A percentile compares a stretch with the other conserved stretches of the same genome.
These are phyloP conservation scores for Poeciliopsis gracilis DNA, from an alignment of 2,797 vertebrate species.

Conservation along the genomic window DNA sequence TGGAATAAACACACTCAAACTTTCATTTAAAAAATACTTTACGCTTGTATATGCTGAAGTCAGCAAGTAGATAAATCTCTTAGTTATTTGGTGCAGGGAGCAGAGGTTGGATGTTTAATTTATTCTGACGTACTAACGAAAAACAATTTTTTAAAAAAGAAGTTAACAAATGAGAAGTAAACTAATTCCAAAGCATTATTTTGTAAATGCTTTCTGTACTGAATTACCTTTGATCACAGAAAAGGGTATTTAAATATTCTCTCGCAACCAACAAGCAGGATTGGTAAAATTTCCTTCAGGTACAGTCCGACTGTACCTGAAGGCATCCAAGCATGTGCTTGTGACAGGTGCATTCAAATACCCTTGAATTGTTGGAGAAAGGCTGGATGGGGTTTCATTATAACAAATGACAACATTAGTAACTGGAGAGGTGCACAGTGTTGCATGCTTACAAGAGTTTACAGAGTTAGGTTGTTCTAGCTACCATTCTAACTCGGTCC, in stretches of 20 bases:
- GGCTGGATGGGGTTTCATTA: not conserved
- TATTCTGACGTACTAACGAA: too few species aligned
- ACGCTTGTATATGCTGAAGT: not conserved
- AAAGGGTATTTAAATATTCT: not conserved
- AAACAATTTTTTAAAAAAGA: too few species aligned
- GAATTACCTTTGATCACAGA: not conserved
- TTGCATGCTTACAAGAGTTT: not conserved
- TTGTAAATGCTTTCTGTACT: not conserved
- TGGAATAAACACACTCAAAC: not conserved
- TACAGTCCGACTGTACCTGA: constrained; percentile 22
- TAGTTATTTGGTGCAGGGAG: too few species aligned
- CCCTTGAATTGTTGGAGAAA: not conserved
- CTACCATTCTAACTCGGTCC: not conserved
- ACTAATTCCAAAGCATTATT: not conserved
- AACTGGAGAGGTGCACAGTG: not conserved
- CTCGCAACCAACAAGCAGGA: not conserved
- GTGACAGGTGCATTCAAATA: constrained; percentile 41
- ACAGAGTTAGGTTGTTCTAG: not conserved
- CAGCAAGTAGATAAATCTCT: not conserved
- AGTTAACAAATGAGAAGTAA: not conserved
- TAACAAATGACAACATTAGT: not conserved
- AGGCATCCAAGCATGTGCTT: constrained; percentile 23
- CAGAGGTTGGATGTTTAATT: too few species aligned
- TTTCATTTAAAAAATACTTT: not conserved
- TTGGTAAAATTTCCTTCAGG: not conserved